Percentiles rank a stretch among this genome's conserved stretches.
These are phyloP conservation scores for Xanthia icteritia DNA, from an alignment of 2,888 invertebrate species.

Conservation along the genomic window DNA sequence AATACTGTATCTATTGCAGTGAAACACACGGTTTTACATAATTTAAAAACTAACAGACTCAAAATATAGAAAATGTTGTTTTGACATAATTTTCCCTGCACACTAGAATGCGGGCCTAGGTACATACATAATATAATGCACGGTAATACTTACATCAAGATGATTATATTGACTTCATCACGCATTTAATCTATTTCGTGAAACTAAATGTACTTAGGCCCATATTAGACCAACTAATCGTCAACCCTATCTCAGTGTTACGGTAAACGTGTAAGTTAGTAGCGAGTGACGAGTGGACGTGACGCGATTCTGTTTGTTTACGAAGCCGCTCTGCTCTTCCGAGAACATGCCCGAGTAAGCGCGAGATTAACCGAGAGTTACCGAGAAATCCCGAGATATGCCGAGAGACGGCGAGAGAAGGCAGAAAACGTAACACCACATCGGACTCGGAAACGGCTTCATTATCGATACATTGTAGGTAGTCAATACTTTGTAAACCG, in stretches of 20 bases:
- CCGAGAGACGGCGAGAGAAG: conserved; percentile 22
- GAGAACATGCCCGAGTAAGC: conserved; percentile 73
- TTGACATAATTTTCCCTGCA: neutral
- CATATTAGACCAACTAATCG: conserved; percentile 28
- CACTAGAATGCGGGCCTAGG: neutral
- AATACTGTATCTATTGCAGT: neutral
- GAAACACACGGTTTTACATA: no score
- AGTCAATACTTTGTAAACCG: conserved; percentile 29
- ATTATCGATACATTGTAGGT: conserved; percentile 50
- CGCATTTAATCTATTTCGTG: neutral
- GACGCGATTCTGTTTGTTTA: conserved; percentile 87
- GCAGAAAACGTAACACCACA: neutral
- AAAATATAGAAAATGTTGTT: neutral
- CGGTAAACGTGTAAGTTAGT: conserved; percentile 88
- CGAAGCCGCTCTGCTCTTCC: conserved; percentile 75
- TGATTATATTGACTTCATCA: neutral
- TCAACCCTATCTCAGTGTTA: conserved; percentile 79
- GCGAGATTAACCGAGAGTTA: conserved; percentile 60
- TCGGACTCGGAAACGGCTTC: conserved; percentile 42
- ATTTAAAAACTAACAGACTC: no score
- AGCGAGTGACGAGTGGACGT: conserved; percentile 86
- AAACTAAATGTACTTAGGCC: neutral
- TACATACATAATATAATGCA: neutral
- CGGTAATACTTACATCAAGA: neutral
- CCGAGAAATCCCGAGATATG: conserved; percentile 50